Evolutionary conservation across 2,888 invertebrate genomes (phyloP).

Genomic region (Deilephila porcellus): DNA sequence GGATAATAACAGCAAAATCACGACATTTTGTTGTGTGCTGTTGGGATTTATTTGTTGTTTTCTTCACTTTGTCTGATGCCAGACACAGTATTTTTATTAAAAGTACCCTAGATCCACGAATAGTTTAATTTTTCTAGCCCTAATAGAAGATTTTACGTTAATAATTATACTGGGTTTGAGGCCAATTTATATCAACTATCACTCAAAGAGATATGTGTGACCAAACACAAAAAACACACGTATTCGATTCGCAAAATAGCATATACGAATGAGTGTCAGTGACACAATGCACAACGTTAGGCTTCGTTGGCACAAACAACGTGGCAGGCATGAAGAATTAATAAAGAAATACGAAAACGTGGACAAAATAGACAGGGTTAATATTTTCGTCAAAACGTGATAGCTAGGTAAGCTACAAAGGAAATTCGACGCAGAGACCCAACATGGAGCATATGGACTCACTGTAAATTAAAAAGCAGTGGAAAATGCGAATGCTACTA

Average conservation of each 20-base stretch:
- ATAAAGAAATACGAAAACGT: not conserved
- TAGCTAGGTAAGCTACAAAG: not conserved
- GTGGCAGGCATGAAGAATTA: conserved; percentile 1
- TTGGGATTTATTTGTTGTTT: not conserved
- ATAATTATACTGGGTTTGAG: too few species aligned
- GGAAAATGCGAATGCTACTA: too few species aligned
- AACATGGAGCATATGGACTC: not conserved
- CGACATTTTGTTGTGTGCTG: not conserved
- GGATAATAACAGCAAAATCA: conserved; percentile 1
- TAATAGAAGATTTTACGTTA: too few species aligned
- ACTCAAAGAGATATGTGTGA: not conserved
- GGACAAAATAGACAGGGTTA: conserved; percentile 1
- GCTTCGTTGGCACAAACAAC: conserved; percentile 19
- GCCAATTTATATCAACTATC: too few species aligned
- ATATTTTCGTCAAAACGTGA: not conserved
- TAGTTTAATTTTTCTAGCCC: not conserved
- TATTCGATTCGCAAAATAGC: conserved; percentile 2
- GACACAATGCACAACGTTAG: conserved; percentile 4
- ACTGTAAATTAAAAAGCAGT: too few species aligned
- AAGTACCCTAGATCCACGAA: not conserved
- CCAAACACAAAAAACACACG: not conserved
- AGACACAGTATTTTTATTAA: not conserved
- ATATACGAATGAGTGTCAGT: conserved; percentile 11
- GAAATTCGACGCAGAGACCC: not conserved
- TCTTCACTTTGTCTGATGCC: not conserved